Evolutionary conservation across 2,797 vertebrate genomes (phyloP).

Genomic region (Spizella passerina): DNA sequence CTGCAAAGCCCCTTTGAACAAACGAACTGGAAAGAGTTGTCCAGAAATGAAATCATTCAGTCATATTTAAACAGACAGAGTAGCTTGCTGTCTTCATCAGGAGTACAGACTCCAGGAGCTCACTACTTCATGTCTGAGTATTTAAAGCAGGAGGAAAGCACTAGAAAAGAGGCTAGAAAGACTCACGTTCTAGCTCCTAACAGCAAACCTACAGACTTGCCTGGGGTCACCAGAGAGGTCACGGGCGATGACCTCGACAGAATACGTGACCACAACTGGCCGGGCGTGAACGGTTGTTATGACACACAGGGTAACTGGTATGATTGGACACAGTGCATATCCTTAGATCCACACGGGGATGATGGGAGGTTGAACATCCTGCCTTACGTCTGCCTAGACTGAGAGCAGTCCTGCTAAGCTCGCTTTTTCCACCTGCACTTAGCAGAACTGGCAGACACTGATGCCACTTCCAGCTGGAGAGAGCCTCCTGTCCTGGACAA

Average conservation of each 20-base stretch:
- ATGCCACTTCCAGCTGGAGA: slow-evolving; percentile 57
- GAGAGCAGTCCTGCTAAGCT: slow-evolving; percentile 65
- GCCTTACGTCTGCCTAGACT: slow-evolving; percentile 96
- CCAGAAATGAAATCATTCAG: slow-evolving; percentile 92
- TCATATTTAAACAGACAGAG: slow-evolving; percentile 93
- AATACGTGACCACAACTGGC: slow-evolving; percentile 86
- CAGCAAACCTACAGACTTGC: slow-evolving; percentile 79
- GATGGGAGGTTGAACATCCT: slow-evolving; percentile 91
- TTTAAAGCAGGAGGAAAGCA: slow-evolving; percentile 87
- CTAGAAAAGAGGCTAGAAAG: slow-evolving; percentile 79
- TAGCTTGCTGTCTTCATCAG: slow-evolving; percentile 89
- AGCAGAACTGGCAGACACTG: slow-evolving; percentile 18
- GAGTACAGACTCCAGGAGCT: slow-evolving; percentile 83
- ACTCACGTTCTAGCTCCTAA: slow-evolving; percentile 82
- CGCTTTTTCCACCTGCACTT: slow-evolving; percentile 71
- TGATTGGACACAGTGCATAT: slow-evolving; percentile 95
- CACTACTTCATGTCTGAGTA: slow-evolving; percentile 89
- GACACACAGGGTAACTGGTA: slow-evolving; percentile 94
- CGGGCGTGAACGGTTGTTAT: slow-evolving; percentile 92
- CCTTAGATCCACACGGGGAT: slow-evolving; percentile 88
- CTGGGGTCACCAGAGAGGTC: slow-evolving; percentile 87
- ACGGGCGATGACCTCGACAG: slow-evolving; percentile 81
- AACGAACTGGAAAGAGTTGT: slow-evolving; percentile 93
- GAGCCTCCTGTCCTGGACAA: slow-evolving; percentile 62
- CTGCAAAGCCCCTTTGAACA: slow-evolving; percentile 89